A percentile compares a stretch with the other conserved stretches of the same genome.
Conservation (phyloP, 1,140 invertebrate genomes). For the Ridgeia piscesae region DNA sequence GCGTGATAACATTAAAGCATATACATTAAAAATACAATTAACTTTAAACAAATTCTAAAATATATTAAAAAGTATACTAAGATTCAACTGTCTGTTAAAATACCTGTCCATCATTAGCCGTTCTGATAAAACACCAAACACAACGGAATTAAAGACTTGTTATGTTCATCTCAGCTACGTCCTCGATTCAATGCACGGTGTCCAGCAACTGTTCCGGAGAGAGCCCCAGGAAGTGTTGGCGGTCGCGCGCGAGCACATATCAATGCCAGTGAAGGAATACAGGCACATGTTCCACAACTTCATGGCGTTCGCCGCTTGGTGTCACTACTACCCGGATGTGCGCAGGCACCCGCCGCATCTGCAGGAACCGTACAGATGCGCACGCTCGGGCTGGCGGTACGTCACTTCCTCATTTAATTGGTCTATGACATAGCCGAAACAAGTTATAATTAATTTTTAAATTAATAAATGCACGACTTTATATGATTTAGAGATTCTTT, state of each 20-base stretch:
- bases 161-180: background rate
- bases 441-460: too few relatives aligned
- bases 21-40: too few relatives aligned
- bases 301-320: background rate
- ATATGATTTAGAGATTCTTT: too few relatives aligned
- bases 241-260: background rate
- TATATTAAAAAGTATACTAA: too few relatives aligned
- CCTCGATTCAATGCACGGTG: background rate
- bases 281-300: background rate
- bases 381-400: background rate
- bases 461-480: too few relatives aligned
- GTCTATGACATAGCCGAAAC: too few relatives aligned
- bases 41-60: too few relatives aligned
- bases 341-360: background rate
- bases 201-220: background rate
- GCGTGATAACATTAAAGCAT: too few relatives aligned
- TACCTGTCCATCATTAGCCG: too few relatives aligned
- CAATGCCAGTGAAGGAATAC: background rate
- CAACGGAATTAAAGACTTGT: too few relatives aligned
- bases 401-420: background rate
- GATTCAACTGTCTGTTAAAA: background rate
- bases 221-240: background rate
- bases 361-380: background rate
- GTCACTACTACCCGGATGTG: background rate
- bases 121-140: too few relatives aligned